Percentiles rank a stretch among this genome's conserved stretches.
phyloP scores from a whole-genome alignment of 1,140 invertebrate species.

The Lordiphosa collinella region DNA sequence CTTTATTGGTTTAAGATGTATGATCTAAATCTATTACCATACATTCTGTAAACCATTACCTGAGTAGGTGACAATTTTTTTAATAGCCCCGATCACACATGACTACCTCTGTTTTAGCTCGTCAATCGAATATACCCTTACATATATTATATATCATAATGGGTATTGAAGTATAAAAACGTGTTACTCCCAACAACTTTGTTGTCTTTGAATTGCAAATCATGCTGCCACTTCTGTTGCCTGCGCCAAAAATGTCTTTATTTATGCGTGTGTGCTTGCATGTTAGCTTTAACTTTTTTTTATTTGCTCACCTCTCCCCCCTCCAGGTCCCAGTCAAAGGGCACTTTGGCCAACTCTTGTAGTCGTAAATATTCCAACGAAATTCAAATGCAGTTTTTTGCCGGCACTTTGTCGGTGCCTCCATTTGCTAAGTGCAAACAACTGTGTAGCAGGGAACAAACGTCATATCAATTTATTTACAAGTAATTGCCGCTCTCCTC shows the following conservation, averaged over 20 bases:
- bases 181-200: conserved; percentile 49
- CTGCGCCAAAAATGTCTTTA: conserved; percentile 59
- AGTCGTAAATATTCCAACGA: conserved; percentile 68
- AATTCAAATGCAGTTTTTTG: conserved; percentile 62
- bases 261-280: conserved; percentile 65
- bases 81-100: no score
- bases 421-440: conserved; percentile 63
- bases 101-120: no score
- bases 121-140: conserved; percentile 10
- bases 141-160: background rate
- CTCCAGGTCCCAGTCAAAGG: background rate
- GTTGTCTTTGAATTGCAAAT: conserved; percentile 74
- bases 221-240: conserved; percentile 51
- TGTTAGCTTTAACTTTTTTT: conserved; percentile 25
- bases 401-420: conserved; percentile 5
- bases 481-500: conserved; percentile 29
- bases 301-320: background rate
- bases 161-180: conserved; percentile 8
- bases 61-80: no score
- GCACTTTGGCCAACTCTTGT: conserved; percentile 54
- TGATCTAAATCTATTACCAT: no score
- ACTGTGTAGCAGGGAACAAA: conserved; percentile 33
- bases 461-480: conserved; percentile 61
- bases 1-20: no score
- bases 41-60: no score